Evolutionary conservation across 2,888 invertebrate genomes (phyloP).

Genomic region (Polyploca ridens): DNA sequence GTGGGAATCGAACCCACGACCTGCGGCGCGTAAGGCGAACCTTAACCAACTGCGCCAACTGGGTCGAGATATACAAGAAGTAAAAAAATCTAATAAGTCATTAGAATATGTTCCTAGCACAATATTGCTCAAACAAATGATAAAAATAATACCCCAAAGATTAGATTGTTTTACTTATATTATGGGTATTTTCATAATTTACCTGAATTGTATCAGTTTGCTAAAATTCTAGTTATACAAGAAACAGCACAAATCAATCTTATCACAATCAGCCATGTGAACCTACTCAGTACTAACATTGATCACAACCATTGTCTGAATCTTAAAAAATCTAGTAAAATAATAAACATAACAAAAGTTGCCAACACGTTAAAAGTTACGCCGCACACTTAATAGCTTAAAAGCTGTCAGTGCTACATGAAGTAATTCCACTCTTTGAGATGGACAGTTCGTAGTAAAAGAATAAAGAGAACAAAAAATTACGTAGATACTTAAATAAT

Average conservation of each 20-base stretch:
- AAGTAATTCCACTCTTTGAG: constrained; percentile 16
- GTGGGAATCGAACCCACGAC: no score
- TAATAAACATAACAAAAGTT: constrained; percentile 13
- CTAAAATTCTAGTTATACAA: constrained; percentile 17
- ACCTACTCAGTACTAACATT: no score
- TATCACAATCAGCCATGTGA: no score
- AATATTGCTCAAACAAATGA: constrained; percentile 18
- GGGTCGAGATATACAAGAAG: constrained; percentile 22
- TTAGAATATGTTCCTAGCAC: not conserved
- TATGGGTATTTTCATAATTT: not conserved
- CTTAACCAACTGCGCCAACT: no score
- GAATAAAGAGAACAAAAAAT: constrained; percentile 16
- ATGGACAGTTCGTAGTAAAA: constrained; percentile 14
- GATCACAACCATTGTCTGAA: constrained; percentile 5
- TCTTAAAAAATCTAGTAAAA: constrained; percentile 14
- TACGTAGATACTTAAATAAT: constrained; percentile 14
- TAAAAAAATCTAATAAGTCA: constrained; percentile 10
- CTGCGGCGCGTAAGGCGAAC: no score
- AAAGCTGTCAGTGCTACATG: constrained; percentile 15
- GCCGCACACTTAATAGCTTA: constrained; percentile 13
- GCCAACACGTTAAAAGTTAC: constrained; percentile 4
- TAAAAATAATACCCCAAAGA: constrained; percentile 14
- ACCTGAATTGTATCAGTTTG: constrained; percentile 20
- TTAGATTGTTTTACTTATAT: not conserved
- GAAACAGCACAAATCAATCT: constrained; percentile 13